Evolutionary conservation across 2,113 vertebrate species (phyloP).

Genomic region (Pelusios castaneus): DNA sequence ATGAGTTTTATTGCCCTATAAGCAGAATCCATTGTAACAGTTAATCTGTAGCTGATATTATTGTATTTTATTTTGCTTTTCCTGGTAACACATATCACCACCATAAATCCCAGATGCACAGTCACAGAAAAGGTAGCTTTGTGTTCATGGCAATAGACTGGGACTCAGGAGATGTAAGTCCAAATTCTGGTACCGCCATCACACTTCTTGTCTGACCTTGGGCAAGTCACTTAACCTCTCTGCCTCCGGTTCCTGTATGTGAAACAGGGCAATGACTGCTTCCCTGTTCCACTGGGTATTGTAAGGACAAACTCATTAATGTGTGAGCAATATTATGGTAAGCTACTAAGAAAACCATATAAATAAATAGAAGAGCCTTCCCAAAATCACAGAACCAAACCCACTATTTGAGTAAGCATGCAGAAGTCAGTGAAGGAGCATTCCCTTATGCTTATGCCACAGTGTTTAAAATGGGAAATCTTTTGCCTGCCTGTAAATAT

Average conservation of each 20-base stretch:
- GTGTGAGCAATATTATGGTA: neutral
- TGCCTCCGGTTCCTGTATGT: slow-evolving; percentile 16
- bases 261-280: neutral
- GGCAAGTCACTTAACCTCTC: neutral
- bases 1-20: slow-evolving; percentile 69
- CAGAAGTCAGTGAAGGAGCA: neutral
- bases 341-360: neutral
- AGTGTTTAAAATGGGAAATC: neutral
- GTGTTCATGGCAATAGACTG: neutral
- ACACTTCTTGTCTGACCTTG: neutral
- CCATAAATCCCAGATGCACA: slow-evolving; percentile 20
- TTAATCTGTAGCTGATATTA: slow-evolving; percentile 33
- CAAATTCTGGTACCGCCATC: neutral
- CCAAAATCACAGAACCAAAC: neutral
- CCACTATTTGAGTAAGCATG: neutral
- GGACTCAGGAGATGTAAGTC: neutral
- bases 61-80: slow-evolving; percentile 34
- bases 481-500: neutral
- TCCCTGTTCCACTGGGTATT: neutral
- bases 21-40: slow-evolving; percentile 49
- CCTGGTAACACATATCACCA: neutral
- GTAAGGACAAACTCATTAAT: neutral
- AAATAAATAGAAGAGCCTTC: neutral
- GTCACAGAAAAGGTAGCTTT: neutral
- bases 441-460: neutral